Percentiles rank a stretch among this genome's conserved stretches.
phyloP scores from a whole-genome alignment of 1,140 invertebrate species.

The Popillia japonica region DNA sequence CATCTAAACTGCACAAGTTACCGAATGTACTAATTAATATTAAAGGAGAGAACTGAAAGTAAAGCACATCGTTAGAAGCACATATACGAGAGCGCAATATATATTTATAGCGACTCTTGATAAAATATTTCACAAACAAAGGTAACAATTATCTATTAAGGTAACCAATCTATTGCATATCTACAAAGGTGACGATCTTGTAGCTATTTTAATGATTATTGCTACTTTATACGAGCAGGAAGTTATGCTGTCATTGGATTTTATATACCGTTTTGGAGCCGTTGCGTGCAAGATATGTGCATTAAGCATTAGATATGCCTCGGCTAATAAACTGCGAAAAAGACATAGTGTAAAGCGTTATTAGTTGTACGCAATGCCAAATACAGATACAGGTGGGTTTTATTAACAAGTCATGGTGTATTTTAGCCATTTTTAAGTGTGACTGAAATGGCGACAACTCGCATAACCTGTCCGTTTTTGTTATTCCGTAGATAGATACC shows the following conservation, averaged over 20 bases:
- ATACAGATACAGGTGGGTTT: constrained; percentile 33
- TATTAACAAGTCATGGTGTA: constrained; percentile 27
- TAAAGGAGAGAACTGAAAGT: too few species aligned
- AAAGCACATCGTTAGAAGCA: too few species aligned
- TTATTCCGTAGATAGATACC: constrained; percentile 14
- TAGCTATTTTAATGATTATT: not conserved
- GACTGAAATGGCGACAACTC: constrained; percentile 3
- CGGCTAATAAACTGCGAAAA: constrained; percentile 29
- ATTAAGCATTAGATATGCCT: constrained; percentile 27
- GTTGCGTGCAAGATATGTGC: not conserved
- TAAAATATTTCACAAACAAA: too few species aligned
- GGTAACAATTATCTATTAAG: too few species aligned
- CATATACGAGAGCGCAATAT: too few species aligned
- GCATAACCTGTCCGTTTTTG: constrained; percentile 24
- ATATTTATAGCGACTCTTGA: too few species aligned
- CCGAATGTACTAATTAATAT: too few species aligned
- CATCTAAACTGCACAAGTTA: too few species aligned
- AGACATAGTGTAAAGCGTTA: constrained; percentile 20
- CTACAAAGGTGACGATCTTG: too few species aligned
- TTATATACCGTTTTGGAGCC: constrained; percentile 7
- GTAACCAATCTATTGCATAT: too few species aligned
- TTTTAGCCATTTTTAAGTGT: constrained; percentile 25
- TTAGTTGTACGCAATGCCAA: constrained; percentile 23
- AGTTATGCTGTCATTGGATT: constrained; percentile 4
- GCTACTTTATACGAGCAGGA: not conserved